These are phyloP conservation scores for Enteromius anoplus DNA, from an alignment of 2,797 vertebrate species.

Conservation along the genomic window DNA sequence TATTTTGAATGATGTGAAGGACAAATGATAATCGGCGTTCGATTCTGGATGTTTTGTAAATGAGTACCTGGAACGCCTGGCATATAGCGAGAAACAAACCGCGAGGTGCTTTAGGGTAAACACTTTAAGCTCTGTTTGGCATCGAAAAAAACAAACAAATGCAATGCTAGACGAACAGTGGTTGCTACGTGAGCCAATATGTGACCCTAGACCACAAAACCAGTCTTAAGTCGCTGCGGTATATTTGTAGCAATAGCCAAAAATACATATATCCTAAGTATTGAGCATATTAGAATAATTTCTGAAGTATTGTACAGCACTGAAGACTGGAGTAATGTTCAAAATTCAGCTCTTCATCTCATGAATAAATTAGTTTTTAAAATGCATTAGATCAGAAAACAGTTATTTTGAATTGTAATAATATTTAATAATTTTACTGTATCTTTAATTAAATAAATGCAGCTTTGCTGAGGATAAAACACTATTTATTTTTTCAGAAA, in stretches of 20 bases:
- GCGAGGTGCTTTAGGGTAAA: background rate
- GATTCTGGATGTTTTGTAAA: conserved; percentile 8
- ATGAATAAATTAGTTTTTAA: background rate
- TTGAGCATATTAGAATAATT: no score
- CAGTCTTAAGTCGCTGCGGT: no score
- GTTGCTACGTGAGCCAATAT: background rate
- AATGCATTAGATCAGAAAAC: background rate
- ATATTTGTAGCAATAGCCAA: no score
- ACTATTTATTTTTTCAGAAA: background rate
- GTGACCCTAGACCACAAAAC: no score
- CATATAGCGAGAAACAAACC: background rate
- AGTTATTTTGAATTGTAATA: background rate
- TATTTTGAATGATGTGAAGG: conserved; percentile 51
- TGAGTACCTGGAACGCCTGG: background rate
- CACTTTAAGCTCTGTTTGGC: background rate
- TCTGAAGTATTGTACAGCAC: background rate
- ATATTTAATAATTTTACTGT: background rate
- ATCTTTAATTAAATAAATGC: background rate
- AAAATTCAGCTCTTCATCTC: background rate
- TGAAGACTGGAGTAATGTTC: background rate
- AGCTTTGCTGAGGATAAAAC: background rate
- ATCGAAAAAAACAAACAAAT: background rate
- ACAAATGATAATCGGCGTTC: conserved; percentile 22
- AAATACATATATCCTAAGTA: no score
- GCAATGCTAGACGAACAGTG: background rate